These are phyloP conservation scores for Lanius ludovicianus DNA, from an alignment of 2,113 vertebrate species.

Conservation along the genomic window DNA sequence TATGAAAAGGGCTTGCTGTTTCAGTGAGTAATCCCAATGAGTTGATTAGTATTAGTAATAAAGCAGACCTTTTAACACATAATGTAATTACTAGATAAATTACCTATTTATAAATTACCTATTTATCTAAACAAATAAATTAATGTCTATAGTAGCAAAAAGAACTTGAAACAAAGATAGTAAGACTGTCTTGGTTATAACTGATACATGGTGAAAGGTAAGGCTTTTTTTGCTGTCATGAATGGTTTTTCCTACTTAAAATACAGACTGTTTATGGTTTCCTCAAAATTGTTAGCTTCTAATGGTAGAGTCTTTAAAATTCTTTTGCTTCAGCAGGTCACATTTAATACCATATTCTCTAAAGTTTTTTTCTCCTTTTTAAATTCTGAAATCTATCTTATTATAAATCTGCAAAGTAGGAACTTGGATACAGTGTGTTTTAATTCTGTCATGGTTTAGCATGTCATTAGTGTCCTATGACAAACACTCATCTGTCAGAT, in stretches of 20 bases:
- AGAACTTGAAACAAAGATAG: background rate
- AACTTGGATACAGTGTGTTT: background rate
- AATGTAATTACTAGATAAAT: slow-evolving; percentile 1
- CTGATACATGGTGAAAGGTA: rapidly evolving
- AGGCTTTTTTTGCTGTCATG: background rate
- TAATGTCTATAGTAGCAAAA: background rate
- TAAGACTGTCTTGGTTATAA: background rate
- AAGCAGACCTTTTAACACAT: slow-evolving; percentile 65
- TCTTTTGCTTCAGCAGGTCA: background rate
- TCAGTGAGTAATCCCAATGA: slow-evolving; percentile 65
- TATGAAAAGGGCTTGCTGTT: slow-evolving; percentile 67
- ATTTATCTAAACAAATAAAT: background rate
- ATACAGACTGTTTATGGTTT: background rate
- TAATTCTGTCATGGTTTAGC: background rate
- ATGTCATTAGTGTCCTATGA: background rate
- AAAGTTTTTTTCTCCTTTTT: background rate
- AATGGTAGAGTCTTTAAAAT: background rate
- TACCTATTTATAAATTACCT: background rate
- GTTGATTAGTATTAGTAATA: slow-evolving; percentile 18
- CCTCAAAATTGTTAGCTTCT: background rate
- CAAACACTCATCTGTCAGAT: background rate
- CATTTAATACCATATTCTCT: background rate
- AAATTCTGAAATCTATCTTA: background rate
- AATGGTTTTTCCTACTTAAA: background rate
- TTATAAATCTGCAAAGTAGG: background rate